phyloP scores from a whole-genome alignment of 2,797 vertebrate genomes.

The Chiroxiphia lanceolata region DNA sequence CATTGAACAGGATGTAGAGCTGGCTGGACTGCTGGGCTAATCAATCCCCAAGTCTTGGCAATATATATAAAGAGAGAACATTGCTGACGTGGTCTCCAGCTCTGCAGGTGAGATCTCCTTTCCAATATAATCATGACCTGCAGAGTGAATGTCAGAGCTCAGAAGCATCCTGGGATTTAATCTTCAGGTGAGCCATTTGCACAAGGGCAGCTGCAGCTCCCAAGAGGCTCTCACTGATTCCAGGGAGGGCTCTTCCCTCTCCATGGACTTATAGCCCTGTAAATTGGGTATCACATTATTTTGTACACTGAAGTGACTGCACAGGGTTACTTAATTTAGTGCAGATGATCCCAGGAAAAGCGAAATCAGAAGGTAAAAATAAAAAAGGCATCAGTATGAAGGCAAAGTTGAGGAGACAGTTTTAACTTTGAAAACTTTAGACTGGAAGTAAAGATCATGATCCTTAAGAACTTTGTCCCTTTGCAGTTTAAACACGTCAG shows the following conservation, averaged over 20 bases:
- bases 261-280: neutral
- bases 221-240: neutral
- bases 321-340: neutral
- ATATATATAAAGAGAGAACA: rapidly evolving
- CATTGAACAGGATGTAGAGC: neutral
- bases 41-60: neutral
- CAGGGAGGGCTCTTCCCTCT: neutral
- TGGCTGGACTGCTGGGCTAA: neutral
- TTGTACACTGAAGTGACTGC: neutral
- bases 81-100: neutral
- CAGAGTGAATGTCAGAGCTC: neutral
- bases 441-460: neutral
- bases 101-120: neutral
- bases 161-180: neutral
- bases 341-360: neutral
- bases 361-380: neutral
- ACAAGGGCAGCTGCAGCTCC: neutral
- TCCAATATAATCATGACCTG: neutral
- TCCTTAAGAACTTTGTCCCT: neutral
- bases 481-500: neutral
- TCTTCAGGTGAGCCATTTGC: neutral
- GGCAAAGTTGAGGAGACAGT: neutral
- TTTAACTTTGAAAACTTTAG: neutral
- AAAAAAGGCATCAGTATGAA: neutral
- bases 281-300: neutral